A percentile compares a stretch with the other conserved stretches of the same genome.
Conservation (phyloP, 1,140 invertebrate species). For the Brachionus asplanchnoidis region DNA sequence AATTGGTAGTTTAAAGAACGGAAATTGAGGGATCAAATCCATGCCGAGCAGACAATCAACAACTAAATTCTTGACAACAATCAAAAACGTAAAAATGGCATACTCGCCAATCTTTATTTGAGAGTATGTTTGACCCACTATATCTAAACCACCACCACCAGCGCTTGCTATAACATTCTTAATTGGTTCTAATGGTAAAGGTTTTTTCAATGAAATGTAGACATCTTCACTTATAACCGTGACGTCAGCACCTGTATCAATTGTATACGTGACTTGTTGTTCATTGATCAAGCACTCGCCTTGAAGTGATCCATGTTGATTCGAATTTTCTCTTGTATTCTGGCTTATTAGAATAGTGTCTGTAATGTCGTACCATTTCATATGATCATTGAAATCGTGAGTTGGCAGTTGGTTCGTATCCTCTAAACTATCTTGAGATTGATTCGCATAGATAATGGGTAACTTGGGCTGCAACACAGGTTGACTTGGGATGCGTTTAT, state of each 20-base stretch:
- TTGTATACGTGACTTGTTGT: neutral
- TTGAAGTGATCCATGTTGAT: neutral
- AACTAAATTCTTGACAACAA: neutral
- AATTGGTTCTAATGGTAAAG: neutral
- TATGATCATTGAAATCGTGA: neutral
- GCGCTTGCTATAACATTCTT: neutral
- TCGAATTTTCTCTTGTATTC: neutral
- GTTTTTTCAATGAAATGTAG: neutral
- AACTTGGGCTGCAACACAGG: neutral
- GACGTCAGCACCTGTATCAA: neutral
- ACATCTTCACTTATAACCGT: neutral
- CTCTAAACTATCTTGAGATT: neutral
- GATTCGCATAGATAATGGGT: neutral
- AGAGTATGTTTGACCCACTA: neutral
- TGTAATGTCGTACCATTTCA: neutral
- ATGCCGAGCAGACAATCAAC: neutral
- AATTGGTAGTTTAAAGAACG: constrained; percentile 4
- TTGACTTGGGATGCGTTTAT: neutral
- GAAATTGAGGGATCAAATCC: neutral
- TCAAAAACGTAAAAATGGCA: neutral
- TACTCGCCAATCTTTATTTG: neutral
- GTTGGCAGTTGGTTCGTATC: neutral
- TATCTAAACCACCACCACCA: neutral
- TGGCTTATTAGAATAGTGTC: neutral
- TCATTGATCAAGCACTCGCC: neutral